These are phyloP conservation scores for Ridgeia piscesae DNA, from an alignment of 1,140 invertebrate genomes.

Conservation along the genomic window DNA sequence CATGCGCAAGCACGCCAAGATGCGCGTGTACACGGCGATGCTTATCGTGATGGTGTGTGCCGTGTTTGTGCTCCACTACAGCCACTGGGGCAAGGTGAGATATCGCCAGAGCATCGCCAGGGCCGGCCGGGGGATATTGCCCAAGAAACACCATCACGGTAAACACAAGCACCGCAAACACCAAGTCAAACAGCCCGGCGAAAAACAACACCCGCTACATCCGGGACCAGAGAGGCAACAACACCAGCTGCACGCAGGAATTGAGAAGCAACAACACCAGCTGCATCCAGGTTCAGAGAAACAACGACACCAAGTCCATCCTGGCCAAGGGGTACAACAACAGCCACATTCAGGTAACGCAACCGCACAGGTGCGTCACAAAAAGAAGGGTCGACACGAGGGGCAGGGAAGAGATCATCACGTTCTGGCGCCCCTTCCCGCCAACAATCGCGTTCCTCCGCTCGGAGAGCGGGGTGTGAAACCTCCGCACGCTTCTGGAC, in stretches of 20 bases:
- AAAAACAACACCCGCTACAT: not conserved
- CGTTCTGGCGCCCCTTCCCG: not conserved
- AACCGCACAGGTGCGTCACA: not conserved
- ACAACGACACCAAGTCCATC: not conserved
- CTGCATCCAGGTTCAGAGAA: no score
- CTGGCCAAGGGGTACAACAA: not conserved
- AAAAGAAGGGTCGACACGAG: not conserved
- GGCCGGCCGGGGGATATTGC: not conserved
- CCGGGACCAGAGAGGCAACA: no score
- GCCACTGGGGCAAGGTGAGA: not conserved
- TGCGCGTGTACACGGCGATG: not conserved
- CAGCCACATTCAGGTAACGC: not conserved
- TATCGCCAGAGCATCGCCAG: not conserved
- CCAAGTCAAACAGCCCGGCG: no score
- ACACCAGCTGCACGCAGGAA: no score
- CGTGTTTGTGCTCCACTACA: not conserved
- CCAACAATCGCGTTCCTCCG: not conserved
- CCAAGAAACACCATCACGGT: not conserved
- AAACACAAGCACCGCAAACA: not conserved
- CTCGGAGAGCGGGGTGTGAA: not conserved
- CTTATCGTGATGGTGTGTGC: not conserved
- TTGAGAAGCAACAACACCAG: no score
- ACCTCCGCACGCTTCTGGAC: not conserved
- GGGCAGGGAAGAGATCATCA: not conserved
- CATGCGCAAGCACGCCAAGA: not conserved